These are phyloP conservation scores for Ceratitis capitata DNA, from an alignment of 1,140 invertebrate species.

Conservation along the genomic window DNA sequence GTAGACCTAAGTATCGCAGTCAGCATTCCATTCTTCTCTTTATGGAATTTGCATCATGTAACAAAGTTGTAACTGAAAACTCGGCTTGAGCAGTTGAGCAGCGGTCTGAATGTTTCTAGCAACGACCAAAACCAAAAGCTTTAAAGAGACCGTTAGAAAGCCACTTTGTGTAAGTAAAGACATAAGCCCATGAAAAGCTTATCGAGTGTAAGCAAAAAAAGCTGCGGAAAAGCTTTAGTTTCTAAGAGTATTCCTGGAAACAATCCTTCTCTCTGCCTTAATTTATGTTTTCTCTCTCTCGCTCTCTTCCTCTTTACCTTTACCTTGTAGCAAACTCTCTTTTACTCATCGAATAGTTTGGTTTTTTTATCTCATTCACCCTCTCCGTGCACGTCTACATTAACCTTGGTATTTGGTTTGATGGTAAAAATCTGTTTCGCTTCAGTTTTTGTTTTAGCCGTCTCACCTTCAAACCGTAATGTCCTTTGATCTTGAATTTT, in stretches of 20 bases:
- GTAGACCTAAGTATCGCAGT: too few species aligned
- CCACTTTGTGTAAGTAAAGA: too few species aligned
- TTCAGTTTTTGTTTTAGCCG: background rate
- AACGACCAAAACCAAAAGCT: too few species aligned
- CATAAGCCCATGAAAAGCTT: background rate
- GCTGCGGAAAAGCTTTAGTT: background rate
- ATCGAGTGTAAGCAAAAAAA: background rate
- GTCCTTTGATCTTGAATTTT: conserved; percentile 27
- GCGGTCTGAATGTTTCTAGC: too few species aligned
- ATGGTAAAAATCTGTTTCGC: too few species aligned
- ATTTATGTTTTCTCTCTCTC: too few species aligned
- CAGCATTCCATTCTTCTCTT: too few species aligned
- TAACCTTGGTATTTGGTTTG: background rate
- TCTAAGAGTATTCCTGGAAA: background rate
- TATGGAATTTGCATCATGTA: too few species aligned
- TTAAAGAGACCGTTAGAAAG: too few species aligned
- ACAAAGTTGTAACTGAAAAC: too few species aligned
- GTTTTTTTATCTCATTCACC: background rate
- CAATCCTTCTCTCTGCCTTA: background rate
- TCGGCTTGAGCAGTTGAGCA: too few species aligned
- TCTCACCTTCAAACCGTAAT: conserved; percentile 18
- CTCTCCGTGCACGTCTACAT: background rate
- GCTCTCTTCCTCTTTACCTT: background rate
- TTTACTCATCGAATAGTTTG: background rate
- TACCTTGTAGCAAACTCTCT: too few species aligned